These are phyloP conservation scores for Hedychridium roseum DNA, from an alignment of 2,888 invertebrate species.

Conservation along the genomic window DNA sequence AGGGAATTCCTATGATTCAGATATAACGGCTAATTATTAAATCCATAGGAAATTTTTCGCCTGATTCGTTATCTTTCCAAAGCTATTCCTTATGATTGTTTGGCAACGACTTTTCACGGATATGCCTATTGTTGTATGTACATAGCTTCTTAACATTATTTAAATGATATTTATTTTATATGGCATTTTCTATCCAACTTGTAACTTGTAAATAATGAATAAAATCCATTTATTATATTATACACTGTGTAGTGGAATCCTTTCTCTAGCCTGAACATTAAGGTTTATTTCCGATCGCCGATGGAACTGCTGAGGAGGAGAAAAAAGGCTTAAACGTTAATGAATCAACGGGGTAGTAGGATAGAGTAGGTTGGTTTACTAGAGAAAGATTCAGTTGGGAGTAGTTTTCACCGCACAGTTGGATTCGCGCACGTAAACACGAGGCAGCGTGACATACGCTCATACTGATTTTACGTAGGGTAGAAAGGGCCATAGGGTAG, in stretches of 20 bases:
- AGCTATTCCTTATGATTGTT: slow-evolving; percentile 37
- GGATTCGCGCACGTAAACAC: no score
- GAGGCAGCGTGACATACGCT: background rate
- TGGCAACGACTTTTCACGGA: slow-evolving; percentile 23
- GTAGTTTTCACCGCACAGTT: no score
- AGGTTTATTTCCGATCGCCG: no score
- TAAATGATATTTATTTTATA: slow-evolving; percentile 49
- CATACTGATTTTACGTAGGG: background rate
- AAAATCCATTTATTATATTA: slow-evolving; percentile 33
- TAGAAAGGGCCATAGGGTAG: background rate
- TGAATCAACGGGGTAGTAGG: no score
- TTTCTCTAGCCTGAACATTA: no score
- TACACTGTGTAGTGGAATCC: background rate
- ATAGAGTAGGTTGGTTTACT: no score
- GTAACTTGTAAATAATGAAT: slow-evolving; percentile 41
- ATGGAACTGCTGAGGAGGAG: no score
- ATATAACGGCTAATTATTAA: no score
- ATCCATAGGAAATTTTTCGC: slow-evolving; percentile 12
- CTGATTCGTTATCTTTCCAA: slow-evolving; percentile 40
- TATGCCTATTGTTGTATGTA: slow-evolving; percentile 44
- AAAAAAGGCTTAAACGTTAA: no score
- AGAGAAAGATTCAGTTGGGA: no score
- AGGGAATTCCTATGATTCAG: no score
- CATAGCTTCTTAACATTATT: slow-evolving; percentile 48
- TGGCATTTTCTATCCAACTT: slow-evolving; percentile 36